These are phyloP conservation scores for Agonopterix arenella DNA, from an alignment of 2,888 invertebrate species.

Conservation along the genomic window DNA sequence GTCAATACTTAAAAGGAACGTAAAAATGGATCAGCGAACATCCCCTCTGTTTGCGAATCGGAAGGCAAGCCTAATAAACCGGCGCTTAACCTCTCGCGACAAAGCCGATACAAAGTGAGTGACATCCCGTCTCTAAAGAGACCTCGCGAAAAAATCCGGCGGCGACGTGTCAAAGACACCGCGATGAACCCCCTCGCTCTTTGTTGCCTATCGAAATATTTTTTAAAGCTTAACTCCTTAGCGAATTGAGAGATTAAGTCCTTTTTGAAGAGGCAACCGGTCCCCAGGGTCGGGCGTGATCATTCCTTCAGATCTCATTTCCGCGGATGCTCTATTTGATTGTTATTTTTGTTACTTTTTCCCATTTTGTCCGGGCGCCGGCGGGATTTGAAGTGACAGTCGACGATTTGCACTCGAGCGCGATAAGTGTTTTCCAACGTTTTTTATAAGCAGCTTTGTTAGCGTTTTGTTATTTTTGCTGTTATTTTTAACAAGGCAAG, in stretches of 20 bases:
- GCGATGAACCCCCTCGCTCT: constrained; percentile 61
- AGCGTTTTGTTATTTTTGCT: constrained; percentile 36
- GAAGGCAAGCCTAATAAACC: constrained; percentile 73
- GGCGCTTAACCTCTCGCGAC: constrained; percentile 72
- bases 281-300: constrained; percentile 75
- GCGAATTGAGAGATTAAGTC: constrained; percentile 78
- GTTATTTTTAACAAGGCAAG: constrained; percentile 11
- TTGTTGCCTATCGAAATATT: constrained; percentile 74
- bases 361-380: constrained; percentile 50
- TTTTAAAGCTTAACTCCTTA: constrained; percentile 77
- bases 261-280: constrained; percentile 79
- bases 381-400: constrained; percentile 72
- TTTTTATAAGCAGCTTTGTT: constrained; percentile 71
- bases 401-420: constrained; percentile 72
- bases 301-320: constrained; percentile 75
- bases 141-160: constrained; percentile 70
- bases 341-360: constrained; percentile 75
- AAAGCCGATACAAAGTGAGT: constrained; percentile 75
- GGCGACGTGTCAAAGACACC: constrained; percentile 76
- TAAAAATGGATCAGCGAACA: constrained; percentile 46
- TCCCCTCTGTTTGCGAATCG: constrained; percentile 67
- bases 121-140: constrained; percentile 70
- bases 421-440: constrained; percentile 70
- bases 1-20: constrained; percentile 32
- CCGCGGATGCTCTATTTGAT: constrained; percentile 73